Conservation (phyloP, 2,888 invertebrate genomes). For the Sesia apiformis region DNA sequence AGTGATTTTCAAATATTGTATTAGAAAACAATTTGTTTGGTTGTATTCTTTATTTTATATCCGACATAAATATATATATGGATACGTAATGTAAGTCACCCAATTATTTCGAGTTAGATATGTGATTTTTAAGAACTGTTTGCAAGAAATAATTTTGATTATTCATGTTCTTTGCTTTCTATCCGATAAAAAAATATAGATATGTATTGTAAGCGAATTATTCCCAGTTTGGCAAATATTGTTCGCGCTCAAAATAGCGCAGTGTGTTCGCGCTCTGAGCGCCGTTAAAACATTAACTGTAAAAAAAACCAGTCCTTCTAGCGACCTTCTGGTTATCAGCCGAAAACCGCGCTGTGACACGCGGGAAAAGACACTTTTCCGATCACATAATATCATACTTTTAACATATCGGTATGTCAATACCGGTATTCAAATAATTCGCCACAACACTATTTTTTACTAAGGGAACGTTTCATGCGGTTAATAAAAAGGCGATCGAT, state of each 20-base stretch:
- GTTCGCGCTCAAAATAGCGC: conserved; percentile 18
- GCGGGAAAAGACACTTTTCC: conserved; percentile 36
- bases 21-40: too few species aligned
- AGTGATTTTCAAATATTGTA: too few species aligned
- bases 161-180: too few species aligned
- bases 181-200: too few species aligned
- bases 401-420: conserved; percentile 13
- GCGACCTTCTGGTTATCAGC: conserved; percentile 59
- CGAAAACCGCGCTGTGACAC: conserved; percentile 40
- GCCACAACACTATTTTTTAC: conserved; percentile 7
- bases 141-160: too few species aligned
- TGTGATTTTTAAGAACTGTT: too few species aligned
- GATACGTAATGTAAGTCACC: too few species aligned
- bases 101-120: too few species aligned
- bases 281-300: conserved; percentile 61
- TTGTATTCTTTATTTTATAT: too few species aligned
- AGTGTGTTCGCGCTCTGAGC: conserved; percentile 9
- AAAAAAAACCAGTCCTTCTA: conserved; percentile 63
- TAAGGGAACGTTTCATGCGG: conserved; percentile 32
- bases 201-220: too few species aligned
- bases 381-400: conserved; percentile 13
- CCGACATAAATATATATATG: too few species aligned
- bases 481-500: conserved; percentile 35
- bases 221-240: too few species aligned
- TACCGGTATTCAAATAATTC: neutral